phyloP scores from a whole-genome alignment of 2,797 vertebrate genomes.

The Podarcis siculus region DNA sequence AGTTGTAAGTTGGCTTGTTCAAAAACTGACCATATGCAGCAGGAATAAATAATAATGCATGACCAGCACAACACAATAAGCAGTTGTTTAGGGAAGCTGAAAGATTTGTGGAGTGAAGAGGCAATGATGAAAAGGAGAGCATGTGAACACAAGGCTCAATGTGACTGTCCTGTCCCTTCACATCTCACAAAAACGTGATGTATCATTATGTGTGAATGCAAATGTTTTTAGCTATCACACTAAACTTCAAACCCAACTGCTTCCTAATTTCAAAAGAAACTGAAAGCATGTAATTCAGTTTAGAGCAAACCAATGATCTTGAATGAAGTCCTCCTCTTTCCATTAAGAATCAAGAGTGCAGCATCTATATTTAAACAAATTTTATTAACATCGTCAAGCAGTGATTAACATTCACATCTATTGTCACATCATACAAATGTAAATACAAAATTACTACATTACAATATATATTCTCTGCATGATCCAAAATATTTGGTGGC shows the following conservation, averaged over 20 bases:
- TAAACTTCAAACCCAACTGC: slow-evolving; percentile 2
- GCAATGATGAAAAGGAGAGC: too few relatives aligned
- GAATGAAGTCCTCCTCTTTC: slow-evolving; percentile 55
- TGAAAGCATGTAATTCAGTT: slow-evolving; percentile 1
- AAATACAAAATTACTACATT: slow-evolving; percentile 99
- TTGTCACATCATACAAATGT: slow-evolving; percentile 98
- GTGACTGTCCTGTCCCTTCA: too few relatives aligned
- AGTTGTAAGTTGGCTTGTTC: too few relatives aligned
- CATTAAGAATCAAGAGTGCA: slow-evolving; percentile 77
- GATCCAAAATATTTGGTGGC: slow-evolving; percentile 99
- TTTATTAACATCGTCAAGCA: slow-evolving; percentile 99
- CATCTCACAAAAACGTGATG: background rate
- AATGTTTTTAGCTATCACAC: background rate
- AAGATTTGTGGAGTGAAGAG: too few relatives aligned
- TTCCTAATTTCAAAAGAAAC: slow-evolving; percentile 36
- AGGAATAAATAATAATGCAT: too few relatives aligned
- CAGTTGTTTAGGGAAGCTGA: too few relatives aligned
- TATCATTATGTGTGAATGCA: background rate
- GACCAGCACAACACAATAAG: too few relatives aligned
- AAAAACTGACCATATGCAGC: too few relatives aligned
- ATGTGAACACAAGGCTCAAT: background rate
- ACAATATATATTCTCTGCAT: slow-evolving; percentile 99
- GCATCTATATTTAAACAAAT: slow-evolving; percentile 91
- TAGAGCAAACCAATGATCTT: slow-evolving; percentile 28
- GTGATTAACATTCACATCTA: slow-evolving; percentile 98